These are phyloP conservation scores for Corvus cornix DNA, from an alignment of 2,113 vertebrate species.

Conservation along the genomic window DNA sequence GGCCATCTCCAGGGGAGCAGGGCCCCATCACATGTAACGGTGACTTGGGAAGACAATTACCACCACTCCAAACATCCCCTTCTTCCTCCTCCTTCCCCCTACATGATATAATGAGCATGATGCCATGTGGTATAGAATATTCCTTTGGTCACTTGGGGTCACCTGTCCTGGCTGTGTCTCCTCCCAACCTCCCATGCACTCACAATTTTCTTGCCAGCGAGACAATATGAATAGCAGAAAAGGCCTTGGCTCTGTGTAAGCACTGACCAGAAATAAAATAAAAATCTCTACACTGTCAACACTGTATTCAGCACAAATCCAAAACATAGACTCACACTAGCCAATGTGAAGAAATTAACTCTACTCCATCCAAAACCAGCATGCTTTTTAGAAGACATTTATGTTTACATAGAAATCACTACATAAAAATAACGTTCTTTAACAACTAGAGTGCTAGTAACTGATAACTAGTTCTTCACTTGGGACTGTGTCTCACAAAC, in stretches of 20 bases:
- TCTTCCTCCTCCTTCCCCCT: not conserved
- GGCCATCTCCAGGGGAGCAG: not conserved
- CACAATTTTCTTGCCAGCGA: accelerated
- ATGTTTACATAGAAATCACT: not conserved
- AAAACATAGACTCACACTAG: not conserved
- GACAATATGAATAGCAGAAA: not conserved
- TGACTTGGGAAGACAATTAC: not conserved
- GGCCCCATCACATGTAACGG: accelerated
- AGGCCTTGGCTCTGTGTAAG: not conserved
- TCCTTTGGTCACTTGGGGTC: not conserved
- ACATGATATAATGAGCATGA: not conserved
- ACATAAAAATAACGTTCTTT: not conserved
- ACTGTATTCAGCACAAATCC: not conserved
- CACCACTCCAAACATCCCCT: not conserved
- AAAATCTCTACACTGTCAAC: not conserved
- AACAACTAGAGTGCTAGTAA: not conserved
- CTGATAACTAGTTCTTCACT: not conserved
- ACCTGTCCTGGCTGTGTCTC: not conserved
- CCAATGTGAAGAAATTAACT: not conserved
- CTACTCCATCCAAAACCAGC: not conserved
- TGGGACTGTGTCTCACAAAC: not conserved
- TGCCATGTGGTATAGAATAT: not conserved
- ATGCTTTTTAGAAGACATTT: not conserved
- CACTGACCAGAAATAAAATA: not conserved
- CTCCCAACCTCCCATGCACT: not conserved